Evolutionary conservation across 2,888 invertebrate genomes (phyloP).

Genomic region (Ferrisia virgata): DNA sequence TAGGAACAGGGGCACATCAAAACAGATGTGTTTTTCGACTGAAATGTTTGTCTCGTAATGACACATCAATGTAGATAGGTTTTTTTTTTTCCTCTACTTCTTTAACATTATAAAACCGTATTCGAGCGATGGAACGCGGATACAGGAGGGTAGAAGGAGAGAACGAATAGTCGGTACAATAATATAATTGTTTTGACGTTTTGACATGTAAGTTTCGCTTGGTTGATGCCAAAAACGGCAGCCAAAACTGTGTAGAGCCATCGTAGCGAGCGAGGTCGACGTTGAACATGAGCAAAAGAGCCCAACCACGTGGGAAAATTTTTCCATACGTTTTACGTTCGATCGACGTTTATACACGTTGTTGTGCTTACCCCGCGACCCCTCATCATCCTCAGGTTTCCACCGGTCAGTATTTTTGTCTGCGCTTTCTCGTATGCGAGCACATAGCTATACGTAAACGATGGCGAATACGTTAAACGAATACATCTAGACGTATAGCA

Average conservation of each 20-base stretch:
- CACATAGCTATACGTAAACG: too few relatives aligned
- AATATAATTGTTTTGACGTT: conserved; percentile 42
- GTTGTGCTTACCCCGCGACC: too few relatives aligned
- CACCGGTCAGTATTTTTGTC: too few relatives aligned
- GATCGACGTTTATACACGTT: too few relatives aligned
- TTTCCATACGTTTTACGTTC: too few relatives aligned
- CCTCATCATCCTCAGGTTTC: too few relatives aligned
- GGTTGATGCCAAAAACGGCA: conserved; percentile 41
- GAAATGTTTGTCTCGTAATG: conserved; percentile 5
- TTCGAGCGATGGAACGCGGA: background rate
- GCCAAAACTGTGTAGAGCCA: background rate
- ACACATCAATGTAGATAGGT: background rate
- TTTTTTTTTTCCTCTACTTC: too few relatives aligned
- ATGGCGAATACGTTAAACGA: too few relatives aligned
- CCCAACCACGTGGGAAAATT: conserved; percentile 27
- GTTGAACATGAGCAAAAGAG: background rate
- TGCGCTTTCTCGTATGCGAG: too few relatives aligned
- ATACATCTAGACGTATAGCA: too few relatives aligned
- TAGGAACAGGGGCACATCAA: background rate
- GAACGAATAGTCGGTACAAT: background rate
- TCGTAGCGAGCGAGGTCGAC: conserved; percentile 4
- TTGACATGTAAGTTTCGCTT: conserved; percentile 44
- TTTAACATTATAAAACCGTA: background rate
- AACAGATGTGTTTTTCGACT: background rate
- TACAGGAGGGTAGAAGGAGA: background rate